Evolutionary conservation across 2,113 vertebrate genomes (phyloP), one percentile per base, ranked within the genome.

Genomic region (Hippolais icterina): DNA sequence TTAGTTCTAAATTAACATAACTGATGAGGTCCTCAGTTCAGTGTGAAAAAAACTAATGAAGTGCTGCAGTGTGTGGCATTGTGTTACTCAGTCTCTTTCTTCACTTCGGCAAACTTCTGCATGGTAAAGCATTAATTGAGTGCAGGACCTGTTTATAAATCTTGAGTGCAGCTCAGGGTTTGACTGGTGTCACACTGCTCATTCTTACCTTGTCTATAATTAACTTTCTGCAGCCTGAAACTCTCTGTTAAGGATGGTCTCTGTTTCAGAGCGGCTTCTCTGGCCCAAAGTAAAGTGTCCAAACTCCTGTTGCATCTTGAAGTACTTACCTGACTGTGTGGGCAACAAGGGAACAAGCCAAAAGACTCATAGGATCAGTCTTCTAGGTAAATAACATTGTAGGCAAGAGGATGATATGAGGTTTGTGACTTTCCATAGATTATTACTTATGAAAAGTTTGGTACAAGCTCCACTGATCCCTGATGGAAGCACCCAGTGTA

Each of bases 101-200:
- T 61, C 74, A 80, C 60, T 89, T 79, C 80, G 79, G 53, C 82
- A 95, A 96, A 94, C 52, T 89, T 93, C 61, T 90, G 54, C 3
- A 0, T 86, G 90, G 78, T 72, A 92, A 95, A 95, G 33, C 56
- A 83, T 93, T 86, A 96, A 89, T n/a, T 93, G 91, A 94, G 66
- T 77, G 37, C 57, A 93, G 88, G 80, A 87, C 60, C 77, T 93
- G 81, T 93, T 93, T 94, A 70, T 94, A 94, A 93, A 93, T 83
- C 60, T 83, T 76, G 22, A 81, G 42, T 1, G 4, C 81, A 90
- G 64, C 64, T 81, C 77, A 42, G 0, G 4, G 20, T 60, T 84
- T 96, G 91, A 89, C 4, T 18, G 54, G 53, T 83, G 61, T 86
- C 81, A 66, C 90, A 6, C 71, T 93, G 75, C 79, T 90, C 50